These are phyloP conservation scores for Jacana jacana DNA, from an alignment of 2,113 vertebrate genomes.

Conservation along the genomic window DNA sequence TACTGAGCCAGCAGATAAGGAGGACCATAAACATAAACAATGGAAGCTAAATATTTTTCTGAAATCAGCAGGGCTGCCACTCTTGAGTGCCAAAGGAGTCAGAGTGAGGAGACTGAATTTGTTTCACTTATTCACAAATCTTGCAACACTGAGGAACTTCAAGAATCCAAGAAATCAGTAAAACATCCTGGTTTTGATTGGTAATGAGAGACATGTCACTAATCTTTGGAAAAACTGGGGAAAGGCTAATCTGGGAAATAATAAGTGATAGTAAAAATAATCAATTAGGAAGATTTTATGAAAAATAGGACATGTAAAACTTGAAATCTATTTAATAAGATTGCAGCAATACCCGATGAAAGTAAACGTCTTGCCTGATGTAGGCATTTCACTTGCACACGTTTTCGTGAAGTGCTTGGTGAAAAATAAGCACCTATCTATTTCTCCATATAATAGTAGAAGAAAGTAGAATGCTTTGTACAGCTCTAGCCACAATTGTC, in stretches of 20 bases:
- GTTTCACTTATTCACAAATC: not conserved
- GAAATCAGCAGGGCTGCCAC: not conserved
- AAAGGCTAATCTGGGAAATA: not conserved
- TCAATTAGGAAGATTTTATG: not conserved
- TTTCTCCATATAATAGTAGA: not conserved
- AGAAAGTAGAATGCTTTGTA: not conserved
- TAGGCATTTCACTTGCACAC: not conserved
- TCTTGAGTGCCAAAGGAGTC: not conserved
- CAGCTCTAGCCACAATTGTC: not conserved
- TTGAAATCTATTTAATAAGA: not conserved
- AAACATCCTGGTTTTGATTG: not conserved
- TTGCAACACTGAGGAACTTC: not conserved
- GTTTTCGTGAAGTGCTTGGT: not conserved
- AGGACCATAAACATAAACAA: not conserved
- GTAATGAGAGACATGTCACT: not conserved
- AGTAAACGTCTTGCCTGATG: not conserved
- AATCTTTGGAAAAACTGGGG: not conserved
- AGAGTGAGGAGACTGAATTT: not conserved
- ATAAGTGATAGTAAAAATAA: not conserved
- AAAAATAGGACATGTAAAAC: not conserved
- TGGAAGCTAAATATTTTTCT: constrained; percentile 28
- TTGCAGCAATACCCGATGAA: fast-evolving
- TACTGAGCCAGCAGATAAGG: not conserved
- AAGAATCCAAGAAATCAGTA: not conserved
- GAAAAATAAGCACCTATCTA: not conserved